Conservation (phyloP, 2,797 vertebrate genomes). For the Sebastes oblongus region DNA sequence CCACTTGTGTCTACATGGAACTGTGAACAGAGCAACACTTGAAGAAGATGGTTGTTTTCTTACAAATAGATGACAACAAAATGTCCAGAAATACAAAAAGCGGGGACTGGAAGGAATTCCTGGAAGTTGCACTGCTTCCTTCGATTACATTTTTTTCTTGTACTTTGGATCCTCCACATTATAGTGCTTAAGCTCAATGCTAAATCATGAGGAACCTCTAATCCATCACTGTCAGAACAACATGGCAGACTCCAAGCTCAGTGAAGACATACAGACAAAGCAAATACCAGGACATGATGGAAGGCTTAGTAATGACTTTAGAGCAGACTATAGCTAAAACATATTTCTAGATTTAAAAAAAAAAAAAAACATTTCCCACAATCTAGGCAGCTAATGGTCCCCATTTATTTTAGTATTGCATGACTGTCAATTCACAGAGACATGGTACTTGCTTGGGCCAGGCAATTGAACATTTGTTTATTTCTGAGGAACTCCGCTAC, state of each 20-base stretch:
- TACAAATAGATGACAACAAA: conserved; percentile 9
- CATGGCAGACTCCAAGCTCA: conserved; percentile 23
- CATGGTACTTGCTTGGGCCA: background rate
- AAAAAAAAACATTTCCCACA: background rate
- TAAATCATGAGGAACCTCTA: conserved; percentile 33
- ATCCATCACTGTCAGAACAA: conserved; percentile 43
- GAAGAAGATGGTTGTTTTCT: background rate
- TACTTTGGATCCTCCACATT: conserved; percentile 24
- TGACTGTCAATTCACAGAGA: too few species aligned
- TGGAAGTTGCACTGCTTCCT: conserved; percentile 11
- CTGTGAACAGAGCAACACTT: background rate
- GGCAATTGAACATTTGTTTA: background rate
- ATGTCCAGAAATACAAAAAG: conserved; percentile 23
- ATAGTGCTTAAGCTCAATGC: background rate
- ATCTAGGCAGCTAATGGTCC: background rate
- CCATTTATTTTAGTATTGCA: too few species aligned
- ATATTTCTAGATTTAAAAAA: background rate
- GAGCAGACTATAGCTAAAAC: background rate
- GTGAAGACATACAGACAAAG: background rate
- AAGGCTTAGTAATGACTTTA: background rate
- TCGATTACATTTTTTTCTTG: conserved; percentile 43
- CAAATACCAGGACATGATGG: background rate
- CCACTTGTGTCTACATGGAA: conserved; percentile 9
- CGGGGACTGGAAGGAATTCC: conserved; percentile 12
- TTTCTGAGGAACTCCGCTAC: too few species aligned